phyloP scores from a whole-genome alignment of 2,888 invertebrate genomes.

The Bellardia bayeri region DNA sequence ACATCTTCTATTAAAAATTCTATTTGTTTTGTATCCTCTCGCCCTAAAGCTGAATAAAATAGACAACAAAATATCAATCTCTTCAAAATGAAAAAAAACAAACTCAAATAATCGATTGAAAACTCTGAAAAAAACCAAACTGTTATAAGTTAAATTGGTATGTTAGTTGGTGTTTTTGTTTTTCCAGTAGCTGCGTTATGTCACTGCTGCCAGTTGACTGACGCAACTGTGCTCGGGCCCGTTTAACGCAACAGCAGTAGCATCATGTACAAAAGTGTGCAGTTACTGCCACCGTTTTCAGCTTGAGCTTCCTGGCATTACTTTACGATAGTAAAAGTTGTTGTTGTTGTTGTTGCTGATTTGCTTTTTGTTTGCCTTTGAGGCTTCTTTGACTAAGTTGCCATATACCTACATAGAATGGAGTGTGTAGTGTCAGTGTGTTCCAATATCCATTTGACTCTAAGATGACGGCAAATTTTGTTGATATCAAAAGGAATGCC shows the following conservation, averaged over 20 bases:
- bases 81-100: background rate
- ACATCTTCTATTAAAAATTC: constrained; percentile 26
- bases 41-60: background rate
- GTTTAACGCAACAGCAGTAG: constrained; percentile 15
- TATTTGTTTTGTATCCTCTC: background rate
- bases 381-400: constrained; percentile 43
- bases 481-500: constrained; percentile 70
- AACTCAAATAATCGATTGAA: background rate
- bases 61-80: constrained; percentile 28
- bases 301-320: constrained; percentile 37
- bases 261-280: constrained; percentile 39
- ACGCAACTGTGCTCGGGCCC: constrained; percentile 10
- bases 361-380: constrained; percentile 28
- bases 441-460: constrained; percentile 57
- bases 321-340: constrained; percentile 72
- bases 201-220: constrained; percentile 23
- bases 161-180: background rate
- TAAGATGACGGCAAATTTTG: constrained; percentile 67
- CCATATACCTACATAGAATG: background rate
- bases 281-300: constrained; percentile 60
- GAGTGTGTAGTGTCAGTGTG: background rate
- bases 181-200: constrained; percentile 42
- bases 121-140: background rate
- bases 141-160: constrained; percentile 37
- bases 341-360: constrained; percentile 16